Evolutionary conservation across 2,888 invertebrate genomes (phyloP).

Genomic region (Chrysotoxum bicinctum): DNA sequence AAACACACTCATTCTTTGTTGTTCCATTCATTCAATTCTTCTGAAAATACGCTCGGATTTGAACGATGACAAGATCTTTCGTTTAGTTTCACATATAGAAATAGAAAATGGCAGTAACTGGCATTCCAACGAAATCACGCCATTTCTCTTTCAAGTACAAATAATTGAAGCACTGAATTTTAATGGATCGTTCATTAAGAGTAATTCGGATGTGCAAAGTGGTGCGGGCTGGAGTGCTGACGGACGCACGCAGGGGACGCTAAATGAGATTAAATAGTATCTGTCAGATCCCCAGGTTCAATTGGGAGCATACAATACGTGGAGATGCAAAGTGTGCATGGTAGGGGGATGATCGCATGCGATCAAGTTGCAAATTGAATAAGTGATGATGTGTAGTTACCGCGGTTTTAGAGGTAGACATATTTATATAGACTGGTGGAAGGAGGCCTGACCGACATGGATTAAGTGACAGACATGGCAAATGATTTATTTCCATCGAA

Average conservation of each 20-base stretch:
- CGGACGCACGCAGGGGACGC: neutral
- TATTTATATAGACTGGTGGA: neutral
- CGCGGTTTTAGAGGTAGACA: neutral
- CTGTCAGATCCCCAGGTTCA: constrained; percentile 11
- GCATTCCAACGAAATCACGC: constrained; percentile 44
- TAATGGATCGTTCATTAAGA: constrained; percentile 57
- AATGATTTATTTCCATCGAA: constrained; percentile 11
- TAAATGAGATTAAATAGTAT: constrained; percentile 12
- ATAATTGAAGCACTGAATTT: constrained; percentile 34
- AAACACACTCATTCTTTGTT: neutral
- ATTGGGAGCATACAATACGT: constrained; percentile 11
- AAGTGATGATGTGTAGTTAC: constrained; percentile 27
- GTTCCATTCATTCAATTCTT: constrained; percentile 16
- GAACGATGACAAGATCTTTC: constrained; percentile 3
- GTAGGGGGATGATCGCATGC: constrained; percentile 21
- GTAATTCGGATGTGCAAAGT: constrained; percentile 50
- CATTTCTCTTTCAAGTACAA: constrained; percentile 53
- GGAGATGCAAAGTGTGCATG: neutral
- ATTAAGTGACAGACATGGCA: constrained; percentile 21
- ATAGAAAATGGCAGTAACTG: constrained; percentile 12
- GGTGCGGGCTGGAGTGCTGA: neutral
- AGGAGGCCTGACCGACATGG: constrained; percentile 53
- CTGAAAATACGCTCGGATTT: neutral
- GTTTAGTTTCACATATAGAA: neutral
- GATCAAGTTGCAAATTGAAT: constrained; percentile 62